Evolutionary conservation across 1,140 invertebrate genomes (phyloP).

Genomic region (Lepidurus packardi): DNA sequence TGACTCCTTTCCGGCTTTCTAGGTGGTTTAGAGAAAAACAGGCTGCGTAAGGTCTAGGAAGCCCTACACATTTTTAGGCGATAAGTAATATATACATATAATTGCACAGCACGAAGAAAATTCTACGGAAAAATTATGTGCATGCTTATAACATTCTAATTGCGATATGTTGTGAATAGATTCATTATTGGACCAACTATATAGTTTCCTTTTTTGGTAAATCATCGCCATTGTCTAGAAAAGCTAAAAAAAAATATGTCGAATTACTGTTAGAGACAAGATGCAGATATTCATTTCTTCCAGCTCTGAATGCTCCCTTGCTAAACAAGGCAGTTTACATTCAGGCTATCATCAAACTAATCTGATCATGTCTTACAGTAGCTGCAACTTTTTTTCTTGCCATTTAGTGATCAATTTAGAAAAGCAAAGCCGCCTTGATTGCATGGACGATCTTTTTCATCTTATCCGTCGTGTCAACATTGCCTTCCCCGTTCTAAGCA

Average conservation of each 20-base stretch:
- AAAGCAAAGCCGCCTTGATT: slow-evolving; percentile 32
- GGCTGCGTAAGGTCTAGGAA: slow-evolving; percentile 7
- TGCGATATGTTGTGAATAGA: too few relatives aligned
- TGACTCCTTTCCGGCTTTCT: not conserved
- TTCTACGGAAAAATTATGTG: too few relatives aligned
- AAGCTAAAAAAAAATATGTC: not conserved
- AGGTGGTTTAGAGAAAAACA: not conserved
- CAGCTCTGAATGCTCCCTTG: slow-evolving; percentile 22
- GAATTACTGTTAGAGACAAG: slow-evolving; percentile 21
- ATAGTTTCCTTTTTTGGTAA: too few relatives aligned
- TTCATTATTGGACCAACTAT: too few relatives aligned
- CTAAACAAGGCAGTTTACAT: slow-evolving; percentile 20
- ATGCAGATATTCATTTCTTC: not conserved
- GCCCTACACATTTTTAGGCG: not conserved
- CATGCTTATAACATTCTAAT: too few relatives aligned
- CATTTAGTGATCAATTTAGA: not conserved
- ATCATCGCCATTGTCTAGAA: too few relatives aligned
- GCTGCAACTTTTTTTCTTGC: not conserved
- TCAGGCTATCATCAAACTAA: not conserved
- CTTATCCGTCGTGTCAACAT: slow-evolving; percentile 35
- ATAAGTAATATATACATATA: too few relatives aligned
- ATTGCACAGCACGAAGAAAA: too few relatives aligned
- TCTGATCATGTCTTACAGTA: not conserved
- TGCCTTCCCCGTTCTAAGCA: slow-evolving; percentile 36
- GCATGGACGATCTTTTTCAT: slow-evolving; percentile 34